phyloP scores from a whole-genome alignment of 1,140 invertebrate species.

The Drosophila willistoni region DNA sequence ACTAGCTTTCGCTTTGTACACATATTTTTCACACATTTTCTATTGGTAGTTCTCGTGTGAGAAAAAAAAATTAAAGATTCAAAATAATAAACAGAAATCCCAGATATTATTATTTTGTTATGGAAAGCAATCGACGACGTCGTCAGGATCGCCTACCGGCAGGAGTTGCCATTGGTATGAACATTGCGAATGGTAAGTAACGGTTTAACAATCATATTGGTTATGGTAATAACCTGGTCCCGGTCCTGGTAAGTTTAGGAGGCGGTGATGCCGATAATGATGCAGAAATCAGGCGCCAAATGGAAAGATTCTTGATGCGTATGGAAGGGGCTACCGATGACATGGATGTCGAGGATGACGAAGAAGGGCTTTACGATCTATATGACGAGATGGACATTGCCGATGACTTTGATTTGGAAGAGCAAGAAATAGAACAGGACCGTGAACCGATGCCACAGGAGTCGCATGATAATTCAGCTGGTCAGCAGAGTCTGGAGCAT shows the following conservation, averaged over 20 bases:
- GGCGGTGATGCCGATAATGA: conserved; percentile 48
- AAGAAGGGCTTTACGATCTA: background rate
- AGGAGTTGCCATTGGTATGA: background rate
- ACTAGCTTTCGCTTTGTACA: background rate
- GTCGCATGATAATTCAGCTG: no score
- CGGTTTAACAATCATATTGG: no score
- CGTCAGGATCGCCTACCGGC: background rate
- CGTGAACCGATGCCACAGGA: background rate
- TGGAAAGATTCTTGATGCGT: background rate
- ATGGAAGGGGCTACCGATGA: background rate
- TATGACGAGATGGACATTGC: background rate
- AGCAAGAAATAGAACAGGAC: background rate
- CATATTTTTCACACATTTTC: conserved; percentile 1
- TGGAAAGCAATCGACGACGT: background rate
- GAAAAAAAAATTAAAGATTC: background rate
- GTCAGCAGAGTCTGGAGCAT: no score
- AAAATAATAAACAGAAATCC: background rate
- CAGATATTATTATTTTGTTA: background rate
- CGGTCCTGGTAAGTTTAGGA: background rate
- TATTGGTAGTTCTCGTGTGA: background rate
- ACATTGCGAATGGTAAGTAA: no score
- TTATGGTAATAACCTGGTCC: no score
- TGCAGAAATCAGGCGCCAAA: background rate
- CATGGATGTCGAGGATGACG: no score
- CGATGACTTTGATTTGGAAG: no score